phyloP scores from a whole-genome alignment of 2,797 vertebrate genomes.

The Spinibarbus caldwelli region DNA sequence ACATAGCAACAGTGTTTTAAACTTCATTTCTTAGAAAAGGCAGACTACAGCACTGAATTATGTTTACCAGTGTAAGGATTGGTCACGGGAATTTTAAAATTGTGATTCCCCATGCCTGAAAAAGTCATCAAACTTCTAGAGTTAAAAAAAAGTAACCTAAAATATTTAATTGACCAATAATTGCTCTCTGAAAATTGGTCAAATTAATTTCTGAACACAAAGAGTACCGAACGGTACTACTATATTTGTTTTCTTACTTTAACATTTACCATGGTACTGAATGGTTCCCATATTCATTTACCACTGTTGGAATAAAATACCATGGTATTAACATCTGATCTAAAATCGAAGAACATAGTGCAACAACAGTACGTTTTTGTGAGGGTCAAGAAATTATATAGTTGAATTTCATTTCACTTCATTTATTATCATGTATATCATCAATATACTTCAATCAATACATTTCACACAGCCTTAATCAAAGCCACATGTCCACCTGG shows the following conservation, averaged over 20 bases:
- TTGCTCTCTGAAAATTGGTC: not conserved
- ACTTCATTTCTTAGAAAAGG: not conserved
- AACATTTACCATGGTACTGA: not conserved
- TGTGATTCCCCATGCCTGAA: not conserved
- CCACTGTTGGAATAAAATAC: not conserved
- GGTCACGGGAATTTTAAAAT: not conserved
- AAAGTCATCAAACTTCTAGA: not conserved
- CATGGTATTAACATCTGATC: too few relatives aligned
- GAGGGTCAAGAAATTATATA: not conserved
- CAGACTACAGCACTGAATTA: not conserved
- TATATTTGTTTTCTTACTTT: not conserved
- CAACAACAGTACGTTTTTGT: not conserved
- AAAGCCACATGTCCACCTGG: conserved; percentile 60
- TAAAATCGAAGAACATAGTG: not conserved
- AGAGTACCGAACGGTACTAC: not conserved
- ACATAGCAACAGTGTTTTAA: conserved; percentile 51
- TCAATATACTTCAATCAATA: not conserved
- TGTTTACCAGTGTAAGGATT: not conserved
- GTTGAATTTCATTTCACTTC: not conserved
- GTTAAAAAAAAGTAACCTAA: not conserved
- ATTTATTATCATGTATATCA: conserved; percentile 15
- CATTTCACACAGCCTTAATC: conserved; percentile 47
- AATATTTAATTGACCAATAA: not conserved
- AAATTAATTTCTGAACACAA: not conserved
- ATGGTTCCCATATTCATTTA: not conserved